Conservation (phyloP, 2,888 invertebrate genomes). For the Drosophila robusta region DNA sequence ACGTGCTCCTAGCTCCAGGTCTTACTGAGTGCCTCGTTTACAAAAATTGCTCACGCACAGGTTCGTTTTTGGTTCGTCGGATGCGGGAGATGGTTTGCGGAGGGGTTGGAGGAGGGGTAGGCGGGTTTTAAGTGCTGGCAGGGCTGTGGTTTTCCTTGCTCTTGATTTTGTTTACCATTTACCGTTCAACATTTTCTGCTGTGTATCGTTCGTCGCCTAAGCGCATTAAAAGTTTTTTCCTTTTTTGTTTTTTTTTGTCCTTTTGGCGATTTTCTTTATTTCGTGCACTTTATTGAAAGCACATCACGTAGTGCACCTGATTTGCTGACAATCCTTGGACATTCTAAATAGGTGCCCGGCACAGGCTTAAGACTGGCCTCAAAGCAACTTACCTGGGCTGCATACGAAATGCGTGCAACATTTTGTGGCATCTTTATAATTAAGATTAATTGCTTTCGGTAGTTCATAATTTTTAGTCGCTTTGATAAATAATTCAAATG, state of each 20-base stretch:
- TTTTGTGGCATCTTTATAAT: slow-evolving; percentile 54
- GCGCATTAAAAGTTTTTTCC: slow-evolving; percentile 72
- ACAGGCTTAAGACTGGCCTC: slow-evolving; percentile 52
- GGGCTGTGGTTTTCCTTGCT: slow-evolving; percentile 55
- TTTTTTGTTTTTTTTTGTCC: slow-evolving; percentile 14
- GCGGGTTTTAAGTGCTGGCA: slow-evolving; percentile 56
- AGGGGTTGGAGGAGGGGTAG: neutral
- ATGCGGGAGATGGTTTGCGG: neutral
- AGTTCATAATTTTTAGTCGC: slow-evolving; percentile 27
- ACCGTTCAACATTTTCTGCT: slow-evolving; percentile 50
- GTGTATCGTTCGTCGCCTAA: slow-evolving; percentile 67
- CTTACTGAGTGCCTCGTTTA: slow-evolving; percentile 54
- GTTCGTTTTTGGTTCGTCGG: slow-evolving; percentile 36
- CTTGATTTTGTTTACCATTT: slow-evolving; percentile 68
- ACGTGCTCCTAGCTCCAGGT: slow-evolving; percentile 54
- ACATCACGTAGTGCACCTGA: slow-evolving; percentile 83
- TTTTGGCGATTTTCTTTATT: slow-evolving; percentile 45
- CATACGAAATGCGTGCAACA: slow-evolving; percentile 54
- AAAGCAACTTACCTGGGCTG: slow-evolving; percentile 47
- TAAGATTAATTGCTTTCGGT: slow-evolving; percentile 72
- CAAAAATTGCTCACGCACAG: slow-evolving; percentile 77
- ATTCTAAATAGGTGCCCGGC: slow-evolving; percentile 57
- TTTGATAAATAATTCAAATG: slow-evolving; percentile 26
- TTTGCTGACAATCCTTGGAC: slow-evolving; percentile 77
- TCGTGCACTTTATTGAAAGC: slow-evolving; percentile 75